Base-by-base conservation (phyloP, 2,797 vertebrate species). In the Phyllotis vaccarum region DNA sequence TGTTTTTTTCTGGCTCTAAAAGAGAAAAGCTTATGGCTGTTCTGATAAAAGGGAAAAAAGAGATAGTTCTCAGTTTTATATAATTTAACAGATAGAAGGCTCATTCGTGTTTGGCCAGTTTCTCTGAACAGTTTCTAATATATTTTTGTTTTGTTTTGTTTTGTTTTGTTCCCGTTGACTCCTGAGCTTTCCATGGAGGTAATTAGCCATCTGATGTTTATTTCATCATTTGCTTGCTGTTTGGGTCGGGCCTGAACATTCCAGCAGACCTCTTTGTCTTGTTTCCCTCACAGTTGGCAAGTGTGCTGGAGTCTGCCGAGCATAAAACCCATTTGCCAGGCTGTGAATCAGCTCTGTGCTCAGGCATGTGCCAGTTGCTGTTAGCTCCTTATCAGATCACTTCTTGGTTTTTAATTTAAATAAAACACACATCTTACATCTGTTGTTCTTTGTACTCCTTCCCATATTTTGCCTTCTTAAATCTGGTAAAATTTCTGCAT, bases 391-490 rank as follows among this genome's bases (percentile, higher is more conserved):
- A 62, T 68, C 72, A 75, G 11, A 56, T 64, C 43, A 34, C 31
- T 60, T 86, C 56, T 94, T 81, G 58, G 40, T 29, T 91, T 87
- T 95, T 80, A 62, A 34, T 72, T 91, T 85, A 87, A 96, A 72
- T 75, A 49, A 89, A 83, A n/a, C n/a, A 29, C 31, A 81, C 52
- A 29, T 17, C 12, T 72, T 49, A 3, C 3, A 13, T 56, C n/a
- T 75, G 76, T 58, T 43, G 11, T 13, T 10, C 5, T 72, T 78
- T 78, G n/a, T 56, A 10, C 6, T 1, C 21, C 34, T 64, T 70
- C 56, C 4, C 14, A 2, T 78, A 37, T 78, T 93, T 82, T 95
- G 2, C 54, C 52, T 52, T 82, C 43, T 76, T 74, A 64, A 91
- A 86, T 92, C 52, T n/a, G 14, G 10, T 58, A 56, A 14, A 80